Evolutionary conservation across 2,797 vertebrate genomes (phyloP).

Genomic region (Anguilla pacifica): DNA sequence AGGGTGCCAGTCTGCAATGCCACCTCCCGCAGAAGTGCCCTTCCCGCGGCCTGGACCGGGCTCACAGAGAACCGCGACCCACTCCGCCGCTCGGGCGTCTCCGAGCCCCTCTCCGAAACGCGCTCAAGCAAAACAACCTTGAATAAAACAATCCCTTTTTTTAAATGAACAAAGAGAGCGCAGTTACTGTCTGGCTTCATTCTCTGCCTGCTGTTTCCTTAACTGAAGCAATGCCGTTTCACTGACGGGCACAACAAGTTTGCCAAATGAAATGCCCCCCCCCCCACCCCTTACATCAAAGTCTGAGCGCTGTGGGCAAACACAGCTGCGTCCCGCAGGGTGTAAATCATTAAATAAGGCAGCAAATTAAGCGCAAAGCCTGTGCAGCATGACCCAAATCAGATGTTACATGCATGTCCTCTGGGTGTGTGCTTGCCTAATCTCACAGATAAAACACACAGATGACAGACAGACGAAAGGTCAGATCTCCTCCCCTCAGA

Average conservation of each 20-base stretch:
- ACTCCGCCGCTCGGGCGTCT: background rate
- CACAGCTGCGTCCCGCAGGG: slow-evolving; percentile 7
- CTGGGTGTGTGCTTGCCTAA: slow-evolving; percentile 9
- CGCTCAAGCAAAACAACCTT: background rate
- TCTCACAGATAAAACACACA: background rate
- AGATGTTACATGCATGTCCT: background rate
- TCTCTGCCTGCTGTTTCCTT: background rate
- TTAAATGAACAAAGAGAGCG: background rate
- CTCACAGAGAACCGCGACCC: background rate
- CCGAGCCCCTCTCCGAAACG: background rate
- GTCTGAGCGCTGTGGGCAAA: background rate
- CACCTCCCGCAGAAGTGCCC: background rate
- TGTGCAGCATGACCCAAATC: slow-evolving; percentile 19
- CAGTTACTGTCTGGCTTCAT: background rate
- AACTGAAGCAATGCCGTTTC: background rate
- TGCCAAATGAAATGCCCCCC: background rate
- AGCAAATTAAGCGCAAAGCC: slow-evolving; percentile 33
- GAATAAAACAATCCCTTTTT: background rate
- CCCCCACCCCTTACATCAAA: background rate
- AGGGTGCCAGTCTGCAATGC: background rate
- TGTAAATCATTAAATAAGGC: slow-evolving; percentile 30
- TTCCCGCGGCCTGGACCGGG: background rate
- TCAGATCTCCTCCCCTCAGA: background rate
- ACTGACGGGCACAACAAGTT: background rate
- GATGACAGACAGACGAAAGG: background rate